Evolutionary conservation across 2,888 invertebrate species (phyloP).

Genomic region (Alcis repandata): DNA sequence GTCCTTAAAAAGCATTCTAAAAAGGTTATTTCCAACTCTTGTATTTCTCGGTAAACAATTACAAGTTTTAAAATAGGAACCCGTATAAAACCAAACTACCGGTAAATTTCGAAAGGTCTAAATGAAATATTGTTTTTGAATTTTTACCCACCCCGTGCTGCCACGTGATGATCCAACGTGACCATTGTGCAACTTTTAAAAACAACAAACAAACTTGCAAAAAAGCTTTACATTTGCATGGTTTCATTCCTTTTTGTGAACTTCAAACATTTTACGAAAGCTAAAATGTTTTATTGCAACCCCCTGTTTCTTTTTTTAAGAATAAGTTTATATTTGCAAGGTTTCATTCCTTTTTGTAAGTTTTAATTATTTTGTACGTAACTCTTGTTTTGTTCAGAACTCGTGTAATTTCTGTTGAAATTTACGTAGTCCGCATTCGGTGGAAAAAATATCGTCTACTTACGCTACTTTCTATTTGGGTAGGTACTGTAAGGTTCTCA

Average conservation of each 20-base stretch:
- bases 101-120: not conserved
- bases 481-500: too few species aligned
- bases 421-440: too few species aligned
- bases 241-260: not conserved
- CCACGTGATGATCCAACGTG: conserved; percentile 1
- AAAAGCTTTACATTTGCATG: not conserved
- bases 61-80: not conserved
- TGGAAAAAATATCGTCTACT: too few species aligned
- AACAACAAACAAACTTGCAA: not conserved
- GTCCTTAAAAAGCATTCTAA: too few species aligned
- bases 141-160: not conserved
- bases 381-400: too few species aligned
- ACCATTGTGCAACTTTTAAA: conserved; percentile 2
- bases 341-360: not conserved
- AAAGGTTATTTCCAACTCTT: too few species aligned
- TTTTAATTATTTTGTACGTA: not conserved
- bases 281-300: too few species aligned
- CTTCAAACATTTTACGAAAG: not conserved
- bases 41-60: too few species aligned
- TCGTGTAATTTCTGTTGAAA: too few species aligned
- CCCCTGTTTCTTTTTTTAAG: too few species aligned
- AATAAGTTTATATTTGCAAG: not conserved
- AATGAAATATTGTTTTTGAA: not conserved
- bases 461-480: too few species aligned
- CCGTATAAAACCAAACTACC: not conserved